Percentiles rank a stretch among this genome's conserved stretches.
These are phyloP conservation scores for Psix sp. DNA, from an alignment of 1,140 invertebrate genomes.

Conservation along the genomic window DNA sequence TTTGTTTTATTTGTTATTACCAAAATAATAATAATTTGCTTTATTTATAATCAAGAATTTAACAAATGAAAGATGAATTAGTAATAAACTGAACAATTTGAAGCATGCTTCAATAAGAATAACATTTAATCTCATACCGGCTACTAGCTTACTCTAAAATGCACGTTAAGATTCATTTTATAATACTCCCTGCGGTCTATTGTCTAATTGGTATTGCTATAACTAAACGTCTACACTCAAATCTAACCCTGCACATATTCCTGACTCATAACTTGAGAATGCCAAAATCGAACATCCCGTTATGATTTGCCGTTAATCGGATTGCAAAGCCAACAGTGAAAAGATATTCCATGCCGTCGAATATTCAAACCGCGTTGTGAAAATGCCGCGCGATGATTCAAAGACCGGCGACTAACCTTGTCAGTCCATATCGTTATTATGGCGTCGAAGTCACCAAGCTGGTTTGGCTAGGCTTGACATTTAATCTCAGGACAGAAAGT, in stretches of 20 bases:
- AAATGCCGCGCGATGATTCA: constrained; percentile 34
- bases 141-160: no score
- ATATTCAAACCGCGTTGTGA: constrained; percentile 49
- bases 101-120: no score
- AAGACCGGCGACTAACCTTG: constrained; percentile 40
- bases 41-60: no score
- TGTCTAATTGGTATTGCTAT: neutral
- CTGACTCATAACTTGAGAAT: constrained; percentile 36
- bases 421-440: constrained; percentile 35
- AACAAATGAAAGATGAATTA: no score
- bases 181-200: no score
- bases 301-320: constrained; percentile 51
- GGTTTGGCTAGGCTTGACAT: constrained; percentile 43
- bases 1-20: no score
- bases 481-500: constrained; percentile 32
- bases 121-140: no score
- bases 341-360: constrained; percentile 20
- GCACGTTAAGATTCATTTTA: no score
- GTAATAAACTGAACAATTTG: no score
- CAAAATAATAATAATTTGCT: no score
- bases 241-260: constrained; percentile 9
- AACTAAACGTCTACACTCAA: neutral
- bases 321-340: constrained; percentile 14
- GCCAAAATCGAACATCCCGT: constrained; percentile 53
- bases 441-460: constrained; percentile 38